phyloP scores from a whole-genome alignment of 2,888 invertebrate genomes.

The Dynastes tityus region DNA sequence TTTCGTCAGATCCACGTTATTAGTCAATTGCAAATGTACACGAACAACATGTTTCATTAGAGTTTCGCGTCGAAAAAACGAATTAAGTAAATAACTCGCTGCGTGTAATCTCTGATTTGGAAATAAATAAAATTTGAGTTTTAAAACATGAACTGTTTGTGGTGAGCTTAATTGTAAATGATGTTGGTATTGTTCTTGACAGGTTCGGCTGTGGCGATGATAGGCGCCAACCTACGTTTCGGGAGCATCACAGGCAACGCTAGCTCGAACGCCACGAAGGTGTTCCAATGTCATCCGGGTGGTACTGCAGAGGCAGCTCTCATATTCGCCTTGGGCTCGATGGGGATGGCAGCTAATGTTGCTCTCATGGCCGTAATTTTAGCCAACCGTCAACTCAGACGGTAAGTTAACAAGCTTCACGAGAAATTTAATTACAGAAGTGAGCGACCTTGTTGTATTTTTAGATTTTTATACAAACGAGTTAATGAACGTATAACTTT shows the following conservation, averaged over 20 bases:
- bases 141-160: slow-evolving; percentile 39
- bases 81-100: slow-evolving; percentile 3
- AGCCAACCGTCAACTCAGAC: slow-evolving; percentile 82
- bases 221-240: slow-evolving; percentile 83
- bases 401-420: slow-evolving; percentile 46
- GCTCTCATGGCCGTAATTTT: slow-evolving; percentile 87
- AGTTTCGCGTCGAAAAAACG: not conserved
- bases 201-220: slow-evolving; percentile 85
- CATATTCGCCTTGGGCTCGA: slow-evolving; percentile 82
- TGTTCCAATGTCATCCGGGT: slow-evolving; percentile 86
- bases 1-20: slow-evolving; percentile 11
- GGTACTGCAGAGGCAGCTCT: slow-evolving; percentile 86
- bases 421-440: slow-evolving; percentile 23
- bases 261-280: slow-evolving; percentile 79
- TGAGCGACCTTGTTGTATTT: not conserved
- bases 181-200: slow-evolving; percentile 59
- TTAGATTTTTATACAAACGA: slow-evolving; percentile 2
- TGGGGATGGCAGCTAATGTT: slow-evolving; percentile 88
- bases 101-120: not conserved
- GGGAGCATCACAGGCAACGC: slow-evolving; percentile 80
- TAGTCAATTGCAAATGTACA: not conserved
- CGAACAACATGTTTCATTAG: not conserved
- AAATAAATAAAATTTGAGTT: slow-evolving; percentile 36
- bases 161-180: slow-evolving; percentile 43
- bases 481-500: not conserved